Conservation (phyloP, 2,888 invertebrate genomes). For the Junonia oenone region DNA sequence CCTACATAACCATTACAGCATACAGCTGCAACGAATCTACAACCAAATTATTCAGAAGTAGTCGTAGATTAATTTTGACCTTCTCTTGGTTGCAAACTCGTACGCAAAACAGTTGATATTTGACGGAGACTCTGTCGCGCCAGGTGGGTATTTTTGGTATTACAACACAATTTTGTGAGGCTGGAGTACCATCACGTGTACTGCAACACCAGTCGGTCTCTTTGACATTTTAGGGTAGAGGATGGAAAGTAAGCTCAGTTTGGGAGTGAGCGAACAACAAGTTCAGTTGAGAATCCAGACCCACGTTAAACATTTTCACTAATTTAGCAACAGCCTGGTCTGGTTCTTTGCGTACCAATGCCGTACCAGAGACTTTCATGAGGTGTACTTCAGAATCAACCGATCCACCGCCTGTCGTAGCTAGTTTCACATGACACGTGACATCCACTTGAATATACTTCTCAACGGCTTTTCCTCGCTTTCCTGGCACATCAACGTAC, state of each 20-base stretch:
- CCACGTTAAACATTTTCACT: conserved; percentile 82
- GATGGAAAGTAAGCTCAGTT: conserved; percentile 82
- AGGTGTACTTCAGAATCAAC: conserved; percentile 80
- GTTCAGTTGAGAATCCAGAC: conserved; percentile 84
- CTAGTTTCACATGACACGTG: conserved; percentile 82
- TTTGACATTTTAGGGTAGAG: conserved; percentile 60
- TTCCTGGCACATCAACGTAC: conserved; percentile 75
- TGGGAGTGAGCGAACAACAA: conserved; percentile 82
- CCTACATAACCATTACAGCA: conserved; percentile 28
- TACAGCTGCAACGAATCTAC: conserved; percentile 41
- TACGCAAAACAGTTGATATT: conserved; percentile 60
- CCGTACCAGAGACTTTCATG: conserved; percentile 84
- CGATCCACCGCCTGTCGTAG: conserved; percentile 78
- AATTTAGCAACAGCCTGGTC: conserved; percentile 76
- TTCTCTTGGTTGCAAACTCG: conserved; percentile 57
- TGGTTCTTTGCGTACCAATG: conserved; percentile 81
- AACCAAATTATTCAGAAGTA: conserved; percentile 44
- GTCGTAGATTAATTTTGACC: conserved; percentile 35
- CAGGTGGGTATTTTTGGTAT: conserved; percentile 58
- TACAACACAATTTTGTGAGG: conserved; percentile 42
- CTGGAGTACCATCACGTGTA: conserved; percentile 36
- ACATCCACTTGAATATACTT: conserved; percentile 85
- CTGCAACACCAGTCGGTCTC: conserved; percentile 59
- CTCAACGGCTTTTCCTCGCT: conserved; percentile 71
- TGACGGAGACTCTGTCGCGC: conserved; percentile 69